Evolutionary conservation across 2,797 vertebrate genomes (phyloP), one percentile per base, ranked within the genome.

Genomic region (Falco columbarius): DNA sequence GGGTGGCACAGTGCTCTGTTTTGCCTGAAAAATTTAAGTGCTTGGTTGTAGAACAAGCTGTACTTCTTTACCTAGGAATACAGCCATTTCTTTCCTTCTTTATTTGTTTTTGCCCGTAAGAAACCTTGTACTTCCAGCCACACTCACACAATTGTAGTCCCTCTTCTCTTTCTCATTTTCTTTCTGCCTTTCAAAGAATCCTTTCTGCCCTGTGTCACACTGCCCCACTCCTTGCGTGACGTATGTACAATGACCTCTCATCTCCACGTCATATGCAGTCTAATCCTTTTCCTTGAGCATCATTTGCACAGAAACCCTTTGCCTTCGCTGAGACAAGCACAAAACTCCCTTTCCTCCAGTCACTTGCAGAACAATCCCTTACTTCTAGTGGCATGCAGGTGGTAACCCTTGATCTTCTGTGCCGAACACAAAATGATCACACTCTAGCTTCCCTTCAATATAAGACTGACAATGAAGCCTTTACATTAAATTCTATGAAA

Each of bases 261-360:
- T 85, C 73, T 73, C 66, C 0, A 1, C 9, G 4, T 91, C 66
- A 20, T 65, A 59, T 2, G 1, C 2, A 4, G 38, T 58, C 47
- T 89, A 79, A 86, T 79, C 51, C 47, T 90, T 89, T 85, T 80
- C 51, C 62, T 44, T 27, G 61, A 75, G 44, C 44, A 89, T 81
- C 24, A 38, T 81, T 93, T 92, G 56, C 90, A 83, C 42, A 77
- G 52, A 68, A 95, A 91, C 82, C 56, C 63, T 87, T 85, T 93
- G 76, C 67, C 90, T 77, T 65, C 77, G 65, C 21, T 22, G 38
- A 89, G 65, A 92, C 32, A 92, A 91, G 34, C 77, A 76, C 70
- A 87, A 61, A 86, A 80, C 24, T 84, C 70, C 59, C 56, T 86
- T 87, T 91, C 46, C 81, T 51, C 24, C 46, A 32, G 26, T 36